Percentiles rank a stretch among this genome's conserved stretches.
These are phyloP conservation scores for Oncopeltus fasciatus DNA, from an alignment of 1,140 invertebrate species.

Conservation along the genomic window DNA sequence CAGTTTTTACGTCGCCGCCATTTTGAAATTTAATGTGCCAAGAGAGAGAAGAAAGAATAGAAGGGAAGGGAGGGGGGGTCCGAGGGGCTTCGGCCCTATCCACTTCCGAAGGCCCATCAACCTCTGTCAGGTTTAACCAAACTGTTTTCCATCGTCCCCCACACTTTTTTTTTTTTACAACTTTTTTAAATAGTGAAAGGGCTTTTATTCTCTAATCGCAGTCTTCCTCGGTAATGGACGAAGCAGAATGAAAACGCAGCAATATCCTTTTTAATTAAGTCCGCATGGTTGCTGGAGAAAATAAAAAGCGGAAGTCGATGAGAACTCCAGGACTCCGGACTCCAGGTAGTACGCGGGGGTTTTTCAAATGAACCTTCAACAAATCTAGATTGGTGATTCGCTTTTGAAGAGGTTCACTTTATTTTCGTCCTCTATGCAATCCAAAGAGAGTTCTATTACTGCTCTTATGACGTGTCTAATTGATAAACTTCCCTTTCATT, in stretches of 20 bases:
- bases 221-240: neutral
- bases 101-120: neutral
- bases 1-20: constrained; percentile 8
- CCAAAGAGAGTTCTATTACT: too few relatives aligned
- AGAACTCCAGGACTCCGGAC: neutral
- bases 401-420: too few relatives aligned
- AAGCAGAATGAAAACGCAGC: neutral
- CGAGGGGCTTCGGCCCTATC: neutral
- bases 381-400: too few relatives aligned
- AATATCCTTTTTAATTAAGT: constrained; percentile 9
- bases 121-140: neutral
- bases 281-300: constrained; percentile 5
- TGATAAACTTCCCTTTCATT: too few relatives aligned
- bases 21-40: constrained; percentile 8
- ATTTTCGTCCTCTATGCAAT: too few relatives aligned
- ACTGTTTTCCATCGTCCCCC: neutral
- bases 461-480: too few relatives aligned
- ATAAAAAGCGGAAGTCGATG: constrained; percentile 1
- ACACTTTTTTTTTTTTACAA: neutral
- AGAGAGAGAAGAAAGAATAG: neutral
- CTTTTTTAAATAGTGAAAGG: neutral
- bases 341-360: neutral
- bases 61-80: too few relatives aligned
- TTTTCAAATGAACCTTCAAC: neutral
- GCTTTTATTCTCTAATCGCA: neutral